A percentile compares a stretch with the other conserved stretches of the same genome.
phyloP scores from a whole-genome alignment of 2,797 vertebrate genomes.

The Argentina silus region DNA sequence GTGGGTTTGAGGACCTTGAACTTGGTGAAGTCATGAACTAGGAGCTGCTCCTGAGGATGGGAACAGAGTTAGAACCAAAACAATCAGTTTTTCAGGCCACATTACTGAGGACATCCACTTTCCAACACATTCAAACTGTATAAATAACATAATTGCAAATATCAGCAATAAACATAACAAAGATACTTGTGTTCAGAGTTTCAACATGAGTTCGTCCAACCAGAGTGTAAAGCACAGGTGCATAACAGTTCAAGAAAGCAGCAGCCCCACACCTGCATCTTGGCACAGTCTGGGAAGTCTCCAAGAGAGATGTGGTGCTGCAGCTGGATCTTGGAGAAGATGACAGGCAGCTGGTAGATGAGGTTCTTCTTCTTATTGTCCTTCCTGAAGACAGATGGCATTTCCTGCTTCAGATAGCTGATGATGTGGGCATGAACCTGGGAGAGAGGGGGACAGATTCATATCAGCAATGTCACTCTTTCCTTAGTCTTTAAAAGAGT shows the following conservation, averaged over 20 bases:
- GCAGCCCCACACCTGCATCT: slow-evolving; percentile 95
- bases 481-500: too few species aligned
- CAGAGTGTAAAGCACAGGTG: too few species aligned
- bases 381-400: slow-evolving; percentile 93
- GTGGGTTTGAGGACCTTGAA: slow-evolving; percentile 89
- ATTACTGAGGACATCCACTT: too few species aligned
- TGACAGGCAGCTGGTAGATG: slow-evolving; percentile 88
- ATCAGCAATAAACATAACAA: too few species aligned
- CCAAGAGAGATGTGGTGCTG: slow-evolving; percentile 92
- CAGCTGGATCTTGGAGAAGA: slow-evolving; percentile 92
- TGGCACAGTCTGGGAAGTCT: slow-evolving; percentile 90
- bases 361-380: slow-evolving; percentile 93
- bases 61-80: slow-evolving; percentile 6
- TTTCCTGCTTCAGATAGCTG: slow-evolving; percentile 92
- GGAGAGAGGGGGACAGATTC: neutral
- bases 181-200: too few species aligned
- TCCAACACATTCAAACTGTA: too few species aligned
- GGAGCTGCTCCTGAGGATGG: slow-evolving; percentile 83
- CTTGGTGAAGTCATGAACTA: slow-evolving; percentile 89
- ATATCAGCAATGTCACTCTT: too few species aligned
- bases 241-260: too few species aligned
- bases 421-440: slow-evolving; percentile 94
- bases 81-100: too few species aligned
- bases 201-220: too few species aligned
- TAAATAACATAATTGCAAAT: too few species aligned